Evolutionary conservation across 53 echinoderm and acorn worm species (phyloP), one percentile per base, ranked within the genome.

Genomic region (Echinometra lucunter): DNA sequence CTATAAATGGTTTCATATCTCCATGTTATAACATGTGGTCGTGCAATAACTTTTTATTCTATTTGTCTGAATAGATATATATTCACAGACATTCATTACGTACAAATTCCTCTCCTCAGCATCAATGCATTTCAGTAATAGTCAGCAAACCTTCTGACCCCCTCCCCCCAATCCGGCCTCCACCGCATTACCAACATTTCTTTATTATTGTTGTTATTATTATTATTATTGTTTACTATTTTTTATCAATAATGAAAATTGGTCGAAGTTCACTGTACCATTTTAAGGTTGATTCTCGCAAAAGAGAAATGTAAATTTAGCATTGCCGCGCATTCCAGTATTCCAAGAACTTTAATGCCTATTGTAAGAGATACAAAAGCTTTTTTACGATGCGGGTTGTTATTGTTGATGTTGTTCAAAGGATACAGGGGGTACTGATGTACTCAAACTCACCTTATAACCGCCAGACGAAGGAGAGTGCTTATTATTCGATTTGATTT

Each of bases 321-420:
- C 17, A 78, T 35, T 78, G 42, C n/a, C n/a, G n/a, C n/a, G n/a
- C 42, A 78, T 40, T 78, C 5, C 78, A 42, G 18, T 74, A 37
- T 66, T 69, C 9, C 9, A 69, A 10, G 34, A 34, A 0, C 12
- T 16, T 28, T 30, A 42, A 19, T 40, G 42, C 35, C 42, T 21
- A 40, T 78, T 78, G 78, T 78, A 30, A 40, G 19, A 42, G 6
- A 18, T 42, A 19, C 38, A 78, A 37, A 78, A 42, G 38, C 35
- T 40, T 78, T 42, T 78, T 78, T 75, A 78, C 78, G 42, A 78
- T 78, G 78, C 42, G 78, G 78, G 78, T 75, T 38, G 75, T 42
- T 75, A 38, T 74, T 74, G 74, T 78, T 40, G 78, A 6, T 42
- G 21, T 78, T 38, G 1, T 78, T 78, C 38, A 75, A 38, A 42